These are phyloP conservation scores for Halictus ligatus DNA, from an alignment of 2,888 invertebrate genomes.

Conservation along the genomic window DNA sequence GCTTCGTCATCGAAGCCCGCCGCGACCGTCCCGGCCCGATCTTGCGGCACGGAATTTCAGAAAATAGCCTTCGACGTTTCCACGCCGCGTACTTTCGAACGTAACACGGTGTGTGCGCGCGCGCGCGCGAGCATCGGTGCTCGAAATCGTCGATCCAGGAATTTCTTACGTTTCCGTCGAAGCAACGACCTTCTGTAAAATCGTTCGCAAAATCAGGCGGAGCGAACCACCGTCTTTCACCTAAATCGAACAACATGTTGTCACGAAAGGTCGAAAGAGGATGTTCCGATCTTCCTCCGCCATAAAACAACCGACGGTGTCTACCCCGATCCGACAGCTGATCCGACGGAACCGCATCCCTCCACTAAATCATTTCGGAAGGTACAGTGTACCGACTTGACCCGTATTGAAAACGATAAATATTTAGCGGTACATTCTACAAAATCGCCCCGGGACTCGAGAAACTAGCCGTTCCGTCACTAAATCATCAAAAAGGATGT, in stretches of 20 bases:
- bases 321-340: too few relatives aligned
- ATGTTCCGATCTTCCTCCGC: too few relatives aligned
- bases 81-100: neutral
- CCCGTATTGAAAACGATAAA: neutral
- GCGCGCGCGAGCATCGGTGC: neutral
- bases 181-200: neutral
- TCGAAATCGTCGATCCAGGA: neutral
- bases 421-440: neutral
- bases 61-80: slow-evolving; percentile 12
- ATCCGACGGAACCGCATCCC: too few relatives aligned
- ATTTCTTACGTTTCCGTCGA: neutral
- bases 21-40: neutral
- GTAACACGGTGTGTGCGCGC: neutral
- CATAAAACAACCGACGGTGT: too few relatives aligned
- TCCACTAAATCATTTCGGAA: too few relatives aligned
- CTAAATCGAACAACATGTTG: neutral
- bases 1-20: slow-evolving; percentile 29
- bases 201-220: neutral
- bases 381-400: neutral
- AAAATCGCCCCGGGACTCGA: neutral
- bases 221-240: neutral
- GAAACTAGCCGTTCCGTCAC: neutral
- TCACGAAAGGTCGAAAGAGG: too few relatives aligned
- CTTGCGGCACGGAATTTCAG: slow-evolving; percentile 6
- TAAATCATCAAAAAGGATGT: neutral